Evolutionary conservation across 2,797 vertebrate genomes (phyloP), one percentile per base, ranked within the genome.

Genomic region (Myotis planiceps): DNA sequence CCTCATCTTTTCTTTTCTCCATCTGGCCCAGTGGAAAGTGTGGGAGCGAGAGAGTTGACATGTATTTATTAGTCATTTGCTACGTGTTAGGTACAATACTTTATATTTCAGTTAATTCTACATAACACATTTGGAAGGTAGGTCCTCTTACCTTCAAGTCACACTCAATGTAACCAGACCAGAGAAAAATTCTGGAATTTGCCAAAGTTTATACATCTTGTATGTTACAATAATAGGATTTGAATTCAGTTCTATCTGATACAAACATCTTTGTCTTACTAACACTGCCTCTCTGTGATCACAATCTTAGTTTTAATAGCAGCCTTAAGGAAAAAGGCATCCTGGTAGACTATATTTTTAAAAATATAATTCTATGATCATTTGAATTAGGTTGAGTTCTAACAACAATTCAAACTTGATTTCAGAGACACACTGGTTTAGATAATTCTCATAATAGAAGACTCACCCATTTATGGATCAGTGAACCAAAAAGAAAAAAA

Each of bases 111-210:
- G 14, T 68, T 88, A 69, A 55, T 74, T 92, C 25, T 74, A 29
- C 10, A 32, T 18, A 90, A 39, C 23, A 85, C 5, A 51, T 3
- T 21, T 69, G 39, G 82, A 85, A 66, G 16, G 16, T 15, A 91
- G 10, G 79, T 58, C 93, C 18, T 83, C 51, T 80, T 19, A 71
- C 7, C 27, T 93, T 66, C 27, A 89, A 55, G 80, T 76, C 63
- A 90, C 39, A 87, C 13, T 72, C n/a, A 78, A 45, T 29, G 9
- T 91, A 95, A 81, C 14, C 66, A 74, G 51, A 66, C 18, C 60
- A 93, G 15, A 88, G 27, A 78, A 90, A 84, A 80, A 15, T 89
- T 68, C 53, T 5, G 45, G 51, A 69, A 91, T 82, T 92, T 89
- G 6, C 16, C 51, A 83, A 76, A 87, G 49, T n/a, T 18, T 55